phyloP scores from a whole-genome alignment of 2,113 vertebrate genomes.

The Paradoxurus hermaphroditus region DNA sequence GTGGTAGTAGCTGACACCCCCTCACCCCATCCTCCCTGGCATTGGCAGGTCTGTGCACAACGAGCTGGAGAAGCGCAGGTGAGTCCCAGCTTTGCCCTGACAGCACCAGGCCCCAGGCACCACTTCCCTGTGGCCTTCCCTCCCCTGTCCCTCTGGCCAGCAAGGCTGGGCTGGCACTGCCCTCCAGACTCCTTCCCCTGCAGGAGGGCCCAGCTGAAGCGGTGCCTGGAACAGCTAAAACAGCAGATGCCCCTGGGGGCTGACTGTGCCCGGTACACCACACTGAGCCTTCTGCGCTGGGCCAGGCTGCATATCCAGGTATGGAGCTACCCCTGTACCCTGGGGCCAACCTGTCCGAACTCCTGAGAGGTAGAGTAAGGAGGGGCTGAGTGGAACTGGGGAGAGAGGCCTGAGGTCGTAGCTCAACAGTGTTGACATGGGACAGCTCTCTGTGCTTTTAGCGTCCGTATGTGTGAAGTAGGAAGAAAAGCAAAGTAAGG shows the following conservation, averaged over 20 bases:
- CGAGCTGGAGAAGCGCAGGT: constrained; percentile 82
- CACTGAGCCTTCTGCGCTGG: constrained; percentile 90
- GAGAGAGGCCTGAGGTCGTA: neutral
- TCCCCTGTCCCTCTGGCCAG: neutral
- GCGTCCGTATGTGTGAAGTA: neutral
- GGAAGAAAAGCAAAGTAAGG: constrained; percentile 13
- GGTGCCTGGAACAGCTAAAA: constrained; percentile 93
- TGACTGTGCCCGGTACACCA: constrained; percentile 89
- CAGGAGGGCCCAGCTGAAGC: constrained; percentile 93
- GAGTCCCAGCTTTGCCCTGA: constrained; percentile 25
- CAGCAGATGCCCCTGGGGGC: constrained; percentile 91
- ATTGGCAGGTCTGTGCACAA: constrained; percentile 92
- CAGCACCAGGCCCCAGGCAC: neutral
- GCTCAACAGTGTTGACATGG: neutral
- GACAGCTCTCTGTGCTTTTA: neutral
- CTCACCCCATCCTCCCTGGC: constrained; percentile 23
- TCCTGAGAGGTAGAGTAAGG: neutral
- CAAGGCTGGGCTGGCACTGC: constrained; percentile 41
- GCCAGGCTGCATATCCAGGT: constrained; percentile 95
- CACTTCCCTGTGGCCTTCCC: neutral
- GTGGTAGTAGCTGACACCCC: neutral
- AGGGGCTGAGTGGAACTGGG: neutral
- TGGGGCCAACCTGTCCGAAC: neutral
- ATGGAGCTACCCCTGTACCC: neutral
- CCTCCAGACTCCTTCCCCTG: constrained; percentile 45